Conservation (phyloP, 1,140 invertebrate species). For the Triops longicaudatus region DNA sequence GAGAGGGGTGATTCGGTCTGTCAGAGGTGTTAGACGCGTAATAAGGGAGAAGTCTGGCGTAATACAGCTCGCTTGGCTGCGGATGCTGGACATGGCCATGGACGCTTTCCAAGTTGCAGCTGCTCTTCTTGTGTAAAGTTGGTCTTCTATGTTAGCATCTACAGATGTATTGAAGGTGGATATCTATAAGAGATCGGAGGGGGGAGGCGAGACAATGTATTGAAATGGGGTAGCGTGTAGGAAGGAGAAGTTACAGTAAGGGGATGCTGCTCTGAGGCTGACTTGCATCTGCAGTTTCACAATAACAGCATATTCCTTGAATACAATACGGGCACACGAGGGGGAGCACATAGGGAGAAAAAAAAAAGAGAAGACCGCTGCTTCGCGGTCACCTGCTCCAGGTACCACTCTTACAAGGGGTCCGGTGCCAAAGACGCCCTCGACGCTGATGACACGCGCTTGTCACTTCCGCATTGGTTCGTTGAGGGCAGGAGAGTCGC, state of each 20-base stretch:
- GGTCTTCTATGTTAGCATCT: not conserved
- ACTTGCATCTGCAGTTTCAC: conserved; percentile 10
- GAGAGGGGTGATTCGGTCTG: not conserved
- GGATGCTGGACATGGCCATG: not conserved
- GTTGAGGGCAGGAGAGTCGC: not conserved
- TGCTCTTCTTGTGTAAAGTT: conserved; percentile 1
- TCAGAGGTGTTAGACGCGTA: not conserved
- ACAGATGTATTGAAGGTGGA: conserved; percentile 6
- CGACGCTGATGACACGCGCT: not conserved
- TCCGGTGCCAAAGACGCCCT: not conserved
- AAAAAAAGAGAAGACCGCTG: not conserved
- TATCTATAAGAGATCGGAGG: not conserved
- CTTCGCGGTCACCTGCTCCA: conserved; percentile 2
- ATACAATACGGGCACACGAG: not conserved
- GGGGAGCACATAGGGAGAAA: not conserved
- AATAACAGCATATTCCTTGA: not conserved
- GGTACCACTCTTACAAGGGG: not conserved
- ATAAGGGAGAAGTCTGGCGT: not conserved
- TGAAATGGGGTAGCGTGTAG: not conserved
- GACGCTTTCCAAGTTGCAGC: not conserved
- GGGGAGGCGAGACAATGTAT: not conserved
- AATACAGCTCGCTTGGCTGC: not conserved
- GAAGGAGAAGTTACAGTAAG: conserved; percentile 3
- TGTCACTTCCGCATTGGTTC: not conserved
- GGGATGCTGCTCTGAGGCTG: not conserved